Conservation (phyloP, 2,797 vertebrate genomes). For the Darevskia nairensis region DNA sequence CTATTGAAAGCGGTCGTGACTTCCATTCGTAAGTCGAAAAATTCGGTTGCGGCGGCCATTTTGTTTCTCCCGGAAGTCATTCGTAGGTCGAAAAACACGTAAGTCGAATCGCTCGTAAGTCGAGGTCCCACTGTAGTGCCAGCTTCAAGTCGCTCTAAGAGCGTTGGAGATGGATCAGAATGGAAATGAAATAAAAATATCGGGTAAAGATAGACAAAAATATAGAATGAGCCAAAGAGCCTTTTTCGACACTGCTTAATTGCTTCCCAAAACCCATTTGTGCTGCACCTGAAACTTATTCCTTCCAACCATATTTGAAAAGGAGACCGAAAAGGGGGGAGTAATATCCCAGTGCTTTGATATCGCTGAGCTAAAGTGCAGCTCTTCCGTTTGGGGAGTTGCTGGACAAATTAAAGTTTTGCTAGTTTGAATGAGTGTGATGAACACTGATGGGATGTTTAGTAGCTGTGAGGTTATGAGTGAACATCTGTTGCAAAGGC, state of each 20-base stretch:
- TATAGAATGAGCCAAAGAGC: background rate
- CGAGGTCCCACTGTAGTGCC: no score
- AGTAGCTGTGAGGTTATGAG: constrained; percentile 23
- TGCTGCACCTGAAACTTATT: background rate
- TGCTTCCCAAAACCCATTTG: background rate
- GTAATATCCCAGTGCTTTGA: background rate
- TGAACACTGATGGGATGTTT: constrained; percentile 14
- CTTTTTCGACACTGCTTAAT: no score
- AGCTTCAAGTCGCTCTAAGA: background rate
- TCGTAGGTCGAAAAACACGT: no score
- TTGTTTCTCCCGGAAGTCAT: no score
- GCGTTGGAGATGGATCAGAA: background rate
- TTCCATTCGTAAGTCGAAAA: no score
- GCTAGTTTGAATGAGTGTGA: background rate
- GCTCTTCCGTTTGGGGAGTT: background rate
- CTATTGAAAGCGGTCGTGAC: no score
- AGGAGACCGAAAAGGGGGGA: background rate
- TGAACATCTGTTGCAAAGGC: constrained; percentile 2
- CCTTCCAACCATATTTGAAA: background rate
- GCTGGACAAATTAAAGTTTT: background rate
- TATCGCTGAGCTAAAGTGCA: background rate
- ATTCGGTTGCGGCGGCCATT: no score
- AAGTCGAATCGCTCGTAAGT: no score
- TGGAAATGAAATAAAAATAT: background rate
- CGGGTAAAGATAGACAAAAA: background rate